Percentiles rank a stretch among this genome's conserved stretches.
These are phyloP conservation scores for Asbolus verrucosus DNA, from an alignment of 1,140 invertebrate species.

Conservation along the genomic window DNA sequence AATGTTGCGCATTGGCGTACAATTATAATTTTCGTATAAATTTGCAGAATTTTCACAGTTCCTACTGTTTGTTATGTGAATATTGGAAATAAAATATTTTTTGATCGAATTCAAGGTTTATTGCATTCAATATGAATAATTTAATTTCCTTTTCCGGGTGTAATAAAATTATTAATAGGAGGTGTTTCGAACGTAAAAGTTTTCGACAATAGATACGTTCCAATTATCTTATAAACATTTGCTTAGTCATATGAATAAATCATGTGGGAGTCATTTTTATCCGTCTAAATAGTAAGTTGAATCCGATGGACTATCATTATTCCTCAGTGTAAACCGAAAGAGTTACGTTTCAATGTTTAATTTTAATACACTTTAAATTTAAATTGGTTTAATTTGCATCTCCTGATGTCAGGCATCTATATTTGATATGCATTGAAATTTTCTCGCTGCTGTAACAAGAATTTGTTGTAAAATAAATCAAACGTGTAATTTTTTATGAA, in stretches of 20 bases:
- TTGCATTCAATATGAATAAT: slow-evolving; percentile 11
- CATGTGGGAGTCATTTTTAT: slow-evolving; percentile 28
- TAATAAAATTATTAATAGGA: slow-evolving; percentile 8
- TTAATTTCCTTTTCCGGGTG: slow-evolving; percentile 6
- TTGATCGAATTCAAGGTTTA: too few species aligned
- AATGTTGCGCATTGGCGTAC: slow-evolving; percentile 4
- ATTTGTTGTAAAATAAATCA: neutral
- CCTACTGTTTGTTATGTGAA: too few species aligned
- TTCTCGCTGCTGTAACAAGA: neutral
- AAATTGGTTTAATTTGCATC: slow-evolving; percentile 23
- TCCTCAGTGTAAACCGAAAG: slow-evolving; percentile 14
- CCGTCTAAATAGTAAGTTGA: slow-evolving; percentile 19
- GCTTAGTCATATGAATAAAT: slow-evolving; percentile 39
- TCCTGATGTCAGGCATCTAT: slow-evolving; percentile 2
- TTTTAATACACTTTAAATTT: slow-evolving; percentile 32
- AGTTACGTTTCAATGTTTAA: slow-evolving; percentile 25
- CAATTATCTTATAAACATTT: slow-evolving; percentile 26
- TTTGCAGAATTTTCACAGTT: too few species aligned
- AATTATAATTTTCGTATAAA: slow-evolving; percentile 10
- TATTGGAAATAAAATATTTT: too few species aligned
- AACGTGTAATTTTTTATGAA: neutral
- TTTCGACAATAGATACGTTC: slow-evolving; percentile 26
- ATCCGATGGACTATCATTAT: slow-evolving; percentile 26
- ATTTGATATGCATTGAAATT: slow-evolving; percentile 32
- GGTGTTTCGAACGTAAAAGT: slow-evolving; percentile 4